A percentile compares a stretch with the other conserved stretches of the same genome.
Conservation (phyloP, 2,113 vertebrate species). For the Cettia cetti region DNA sequence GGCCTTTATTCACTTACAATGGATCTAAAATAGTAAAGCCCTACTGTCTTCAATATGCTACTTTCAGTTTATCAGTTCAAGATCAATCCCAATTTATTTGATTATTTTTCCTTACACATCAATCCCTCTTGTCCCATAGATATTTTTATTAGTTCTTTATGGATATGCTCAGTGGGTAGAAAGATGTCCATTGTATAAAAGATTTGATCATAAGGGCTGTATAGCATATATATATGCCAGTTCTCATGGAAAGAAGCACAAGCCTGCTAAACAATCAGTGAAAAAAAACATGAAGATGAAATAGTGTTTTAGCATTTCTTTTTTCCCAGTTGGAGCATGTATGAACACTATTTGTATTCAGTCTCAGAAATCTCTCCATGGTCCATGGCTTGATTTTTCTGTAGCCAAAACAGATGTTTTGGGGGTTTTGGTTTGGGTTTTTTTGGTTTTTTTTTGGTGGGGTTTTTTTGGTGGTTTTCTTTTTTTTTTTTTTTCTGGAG, state of each 20-base stretch:
- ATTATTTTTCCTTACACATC: conserved; percentile 32
- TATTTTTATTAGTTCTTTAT: conserved; percentile 63
- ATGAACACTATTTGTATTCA: background rate
- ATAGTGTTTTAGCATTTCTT: background rate
- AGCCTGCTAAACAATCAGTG: background rate
- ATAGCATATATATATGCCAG: background rate
- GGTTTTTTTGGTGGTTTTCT: background rate
- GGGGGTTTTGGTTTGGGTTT: background rate
- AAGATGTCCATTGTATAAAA: background rate
- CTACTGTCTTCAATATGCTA: background rate
- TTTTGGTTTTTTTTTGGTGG: background rate
- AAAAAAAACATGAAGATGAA: background rate
- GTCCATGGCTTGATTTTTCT: background rate
- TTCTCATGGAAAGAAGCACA: background rate
- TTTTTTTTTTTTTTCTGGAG: background rate
- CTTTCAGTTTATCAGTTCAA: conserved; percentile 1
- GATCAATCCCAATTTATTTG: background rate
- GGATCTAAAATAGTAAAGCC: background rate
- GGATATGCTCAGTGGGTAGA: background rate
- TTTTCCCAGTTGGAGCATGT: background rate
- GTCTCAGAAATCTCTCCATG: background rate
- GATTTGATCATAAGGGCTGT: background rate
- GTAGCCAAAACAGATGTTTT: background rate
- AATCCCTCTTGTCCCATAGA: conserved; percentile 29
- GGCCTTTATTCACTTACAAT: conserved; percentile 17